These are phyloP conservation scores for Chloropsis cyanopogon DNA, from an alignment of 2,113 vertebrate genomes.

Conservation along the genomic window DNA sequence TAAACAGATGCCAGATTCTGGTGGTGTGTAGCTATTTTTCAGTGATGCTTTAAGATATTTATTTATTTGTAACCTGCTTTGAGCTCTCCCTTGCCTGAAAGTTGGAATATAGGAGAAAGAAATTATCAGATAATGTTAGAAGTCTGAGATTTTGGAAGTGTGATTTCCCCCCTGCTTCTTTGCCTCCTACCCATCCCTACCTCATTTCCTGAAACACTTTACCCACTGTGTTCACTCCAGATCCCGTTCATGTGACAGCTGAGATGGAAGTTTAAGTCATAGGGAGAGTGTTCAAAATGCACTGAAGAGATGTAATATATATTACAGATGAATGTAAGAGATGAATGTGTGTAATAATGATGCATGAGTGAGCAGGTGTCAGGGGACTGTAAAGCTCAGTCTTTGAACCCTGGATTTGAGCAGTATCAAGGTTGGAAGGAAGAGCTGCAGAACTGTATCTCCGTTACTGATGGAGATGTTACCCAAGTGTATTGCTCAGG, in stretches of 20 bases:
- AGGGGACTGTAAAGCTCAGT: too few species aligned
- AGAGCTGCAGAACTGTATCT: not conserved
- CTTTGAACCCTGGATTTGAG: not conserved
- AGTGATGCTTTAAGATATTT: not conserved
- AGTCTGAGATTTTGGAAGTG: not conserved
- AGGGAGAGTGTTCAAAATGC: not conserved
- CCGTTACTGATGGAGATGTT: not conserved
- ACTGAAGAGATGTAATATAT: not conserved
- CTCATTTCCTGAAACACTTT: not conserved
- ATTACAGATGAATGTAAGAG: not conserved
- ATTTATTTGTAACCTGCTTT: not conserved
- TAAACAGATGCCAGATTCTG: not conserved
- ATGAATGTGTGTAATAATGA: not conserved
- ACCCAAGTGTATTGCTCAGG: not conserved
- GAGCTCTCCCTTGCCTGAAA: not conserved
- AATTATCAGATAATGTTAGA: not conserved
- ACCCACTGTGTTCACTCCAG: not conserved
- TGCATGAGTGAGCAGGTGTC: not conserved
- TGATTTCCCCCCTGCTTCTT: not conserved
- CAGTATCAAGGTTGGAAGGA: not conserved
- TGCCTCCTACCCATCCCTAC: not conserved
- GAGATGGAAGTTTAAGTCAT: not conserved
- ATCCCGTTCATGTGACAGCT: not conserved
- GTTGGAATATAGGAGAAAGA: not conserved
- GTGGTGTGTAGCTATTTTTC: not conserved